Evolutionary conservation across 2,797 vertebrate species (phyloP), one percentile per base, ranked within the genome.

Genomic region (Schizopygopsis pylzovi): DNA sequence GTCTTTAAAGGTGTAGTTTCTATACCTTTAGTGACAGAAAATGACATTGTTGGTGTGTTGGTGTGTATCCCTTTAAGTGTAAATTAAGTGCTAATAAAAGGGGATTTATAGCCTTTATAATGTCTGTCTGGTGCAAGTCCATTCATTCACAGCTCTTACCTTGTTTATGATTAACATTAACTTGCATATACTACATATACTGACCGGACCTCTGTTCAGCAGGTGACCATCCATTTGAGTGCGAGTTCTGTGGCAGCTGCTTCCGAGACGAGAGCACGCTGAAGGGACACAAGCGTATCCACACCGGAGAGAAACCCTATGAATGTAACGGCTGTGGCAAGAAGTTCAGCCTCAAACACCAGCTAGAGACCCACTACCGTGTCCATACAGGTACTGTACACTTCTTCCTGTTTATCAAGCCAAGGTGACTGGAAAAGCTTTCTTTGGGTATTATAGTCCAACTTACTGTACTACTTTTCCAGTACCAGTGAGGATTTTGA

Each of bases 291-390:
- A 99, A 99, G 83, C 98, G 98, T 90, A 99, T 99, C 95, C 98
- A 99, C 96, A 99, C 98, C 0, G 98, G 98, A 0, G 98, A 99
- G 94, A 99, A 99, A 83, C 98, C 98, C 91, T 99, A 99, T 0
- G 98, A 99, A 93, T 99, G 98, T 96, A 99, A 99, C 0, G 98
- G 98, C 92, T 99, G 98, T 0, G 98, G 98, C 90, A 99, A 99
- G 95, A 99, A 98, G 93, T 99, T 99, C 95, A 99, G 98, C 95
- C 97, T 99, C 92, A 99, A 99, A 93, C 98, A 99, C 95, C 98
- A 99, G 95, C 96, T 99, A 95, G 98, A 99, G 95, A 99, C 98
- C 77, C 98, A 99, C 95, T 99, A 99, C 92, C 95, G 98, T 54
- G 98, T 99, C 92, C 98, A 99, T 93, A 99, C 98, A 96, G 98